Base-by-base conservation (phyloP, 2,113 vertebrate genomes). In the Cervus canadensis region DNA sequence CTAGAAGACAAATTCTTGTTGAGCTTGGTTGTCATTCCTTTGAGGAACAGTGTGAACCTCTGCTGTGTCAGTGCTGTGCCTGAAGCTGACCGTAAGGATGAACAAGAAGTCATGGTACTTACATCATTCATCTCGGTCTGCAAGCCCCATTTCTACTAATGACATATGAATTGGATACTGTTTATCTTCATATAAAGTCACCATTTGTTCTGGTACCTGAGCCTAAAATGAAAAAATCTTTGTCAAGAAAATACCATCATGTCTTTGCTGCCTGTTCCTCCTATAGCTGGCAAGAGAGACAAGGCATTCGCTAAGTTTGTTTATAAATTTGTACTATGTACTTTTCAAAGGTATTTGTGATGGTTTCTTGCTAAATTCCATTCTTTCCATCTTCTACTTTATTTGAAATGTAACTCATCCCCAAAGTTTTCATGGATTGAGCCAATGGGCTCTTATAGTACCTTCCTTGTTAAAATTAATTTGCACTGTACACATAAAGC, bases 71-170 rank as follows among this genome's bases (percentile, higher is more conserved):
- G 23, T 74, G 30, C 48, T 8, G 2, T 40, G 79, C 43, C 36
- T 43, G 54, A 9, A 25, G 78, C 28, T 79, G 33, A 78, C 36
- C 30, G 0, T 1, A 21, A 60, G 9, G 30, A 48, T 13, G 19
- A 71, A 54, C 2, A 30, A 74, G 57, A 15, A 79, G 28, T 59
- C 81, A 28, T 52, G 48, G 40, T 23, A 99, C 99, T 7, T 30
- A 97, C 87, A 17, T 98, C 48, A 98, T 60, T 98, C 98, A 19
- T 99, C 99, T 8, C 98, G 94, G 43, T 99, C 99, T 6, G 99
- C 99, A 43, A 99, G 98, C 82, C 99, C 99, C 92, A 98, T 98
- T 97, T 98, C 98, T 97, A 99, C 96, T 95, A 99, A 98, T 54
- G 99, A 98, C 97, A 98, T 98, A 48, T 99, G 99, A 83, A 99